Evolutionary conservation across 2,888 invertebrate species (phyloP), one percentile per base, ranked within the genome.

Genomic region (Phyllotreta striolata): DNA sequence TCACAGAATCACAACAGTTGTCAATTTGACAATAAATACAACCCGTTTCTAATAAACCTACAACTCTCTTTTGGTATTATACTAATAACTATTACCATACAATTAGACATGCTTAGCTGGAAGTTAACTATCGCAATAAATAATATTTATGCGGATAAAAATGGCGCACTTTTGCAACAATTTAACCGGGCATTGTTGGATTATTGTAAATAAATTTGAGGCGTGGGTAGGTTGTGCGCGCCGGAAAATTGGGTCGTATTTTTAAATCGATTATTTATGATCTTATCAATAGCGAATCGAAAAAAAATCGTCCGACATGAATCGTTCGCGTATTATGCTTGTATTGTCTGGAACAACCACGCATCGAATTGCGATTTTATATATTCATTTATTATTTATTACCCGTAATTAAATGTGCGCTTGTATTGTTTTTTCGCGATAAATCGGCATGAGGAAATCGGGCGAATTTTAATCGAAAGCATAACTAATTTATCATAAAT

Each of bases 341-440:
- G 59, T 51, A 59, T 59, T 59, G 59, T 59, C 41, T 51, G 24
- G 9, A 51, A 43, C 59, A 40, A 59, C 59, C 59, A 59, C 59
- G 59, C 59, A 59, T 24, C 24, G 24, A 24, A 24, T 24, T 24
- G 24, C 24, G 24, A 24, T 59, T 59, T 59, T 51, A 51, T 58
- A 58, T 14, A 39, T 58, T 58, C 59, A 59, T 59, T n/a, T 47
- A 57, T 59, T 59, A 59, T 59, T 59, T 59, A 59, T 59, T 59
- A 59, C 59, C 59, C 37, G 51, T 59, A 59, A 59, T 59, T 59
- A 59, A 59, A 59, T 40, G 41, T 59, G 39, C 43, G 49, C 59
- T n/a, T 51, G 51, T 59, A 35, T 58, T 34, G 51, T 59, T 59
- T 59, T 59, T 51, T 6, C 34, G 35, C 34, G 34, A 24, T 55